Conservation (phyloP, 2,797 vertebrate species). For the Lagocephalus sceleratus region DNA sequence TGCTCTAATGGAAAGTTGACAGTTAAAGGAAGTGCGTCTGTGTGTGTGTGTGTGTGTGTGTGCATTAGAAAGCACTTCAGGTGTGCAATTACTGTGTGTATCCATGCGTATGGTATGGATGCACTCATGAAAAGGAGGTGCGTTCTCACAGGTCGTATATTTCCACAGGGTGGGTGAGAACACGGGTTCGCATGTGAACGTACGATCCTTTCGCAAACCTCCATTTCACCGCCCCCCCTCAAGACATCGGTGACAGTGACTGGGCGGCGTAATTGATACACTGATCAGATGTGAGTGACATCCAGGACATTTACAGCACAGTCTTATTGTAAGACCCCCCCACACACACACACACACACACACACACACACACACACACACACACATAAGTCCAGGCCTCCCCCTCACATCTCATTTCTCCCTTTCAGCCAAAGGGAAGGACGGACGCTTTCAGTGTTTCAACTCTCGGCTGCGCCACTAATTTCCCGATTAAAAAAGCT, state of each 20-base stretch:
- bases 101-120: constrained; percentile 6
- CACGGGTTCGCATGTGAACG: constrained; percentile 3
- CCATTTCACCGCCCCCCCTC: constrained; percentile 6
- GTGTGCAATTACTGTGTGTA: constrained; percentile 3
- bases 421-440: constrained; percentile 46
- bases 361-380: neutral
- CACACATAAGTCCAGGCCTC: neutral
- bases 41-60: constrained; percentile 4
- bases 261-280: constrained; percentile 21
- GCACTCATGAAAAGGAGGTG: neutral
- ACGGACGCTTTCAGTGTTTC: constrained; percentile 35
- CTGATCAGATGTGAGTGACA: constrained; percentile 45
- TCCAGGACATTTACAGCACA: constrained; percentile 30
- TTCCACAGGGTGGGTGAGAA: constrained; percentile 2
- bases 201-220: constrained; percentile 4
- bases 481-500: constrained; percentile 53
- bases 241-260: constrained; percentile 8
- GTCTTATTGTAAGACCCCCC: constrained; percentile 29
- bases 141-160: constrained; percentile 7
- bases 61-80: neutral
- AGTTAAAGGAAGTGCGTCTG: no score
- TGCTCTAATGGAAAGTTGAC: no score
- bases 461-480: constrained; percentile 30
- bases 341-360: neutral
- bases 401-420: constrained; percentile 33